These are phyloP conservation scores for Corythornis leucogaster DNA, from an alignment of 2,797 vertebrate genomes.

Conservation along the genomic window DNA sequence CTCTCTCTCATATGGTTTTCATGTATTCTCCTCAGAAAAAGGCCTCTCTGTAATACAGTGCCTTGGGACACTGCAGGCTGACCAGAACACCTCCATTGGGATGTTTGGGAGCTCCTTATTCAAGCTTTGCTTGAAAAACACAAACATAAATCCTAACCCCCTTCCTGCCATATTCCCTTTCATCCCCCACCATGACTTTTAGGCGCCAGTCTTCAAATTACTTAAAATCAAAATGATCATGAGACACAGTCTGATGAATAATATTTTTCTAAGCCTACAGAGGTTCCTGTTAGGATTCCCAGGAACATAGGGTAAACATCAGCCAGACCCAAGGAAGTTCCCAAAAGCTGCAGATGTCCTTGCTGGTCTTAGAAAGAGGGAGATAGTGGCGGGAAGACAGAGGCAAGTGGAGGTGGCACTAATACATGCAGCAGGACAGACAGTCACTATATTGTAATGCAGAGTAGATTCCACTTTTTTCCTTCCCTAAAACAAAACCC, in stretches of 20 bases:
- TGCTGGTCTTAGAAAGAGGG: background rate
- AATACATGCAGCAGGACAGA: no score
- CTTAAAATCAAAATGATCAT: background rate
- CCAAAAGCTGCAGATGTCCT: background rate
- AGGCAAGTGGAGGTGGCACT: background rate
- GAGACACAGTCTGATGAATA: background rate
- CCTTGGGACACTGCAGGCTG: background rate
- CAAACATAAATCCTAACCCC: background rate
- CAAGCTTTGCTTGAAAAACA: background rate
- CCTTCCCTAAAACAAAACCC: no score
- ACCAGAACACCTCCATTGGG: background rate
- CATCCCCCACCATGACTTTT: background rate
- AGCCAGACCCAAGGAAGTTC: background rate
- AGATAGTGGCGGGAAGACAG: background rate
- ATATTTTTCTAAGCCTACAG: background rate
- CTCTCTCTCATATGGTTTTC: background rate
- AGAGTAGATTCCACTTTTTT: no score
- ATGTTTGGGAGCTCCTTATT: background rate
- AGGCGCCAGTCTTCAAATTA: background rate
- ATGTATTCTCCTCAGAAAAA: background rate
- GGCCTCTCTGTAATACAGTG: background rate
- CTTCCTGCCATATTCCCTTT: constrained; percentile 24
- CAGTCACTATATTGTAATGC: no score
- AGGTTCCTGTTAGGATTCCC: background rate
- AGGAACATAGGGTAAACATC: background rate